phyloP scores from a whole-genome alignment of 1,140 invertebrate species.

The Heterodera schachtii region DNA sequence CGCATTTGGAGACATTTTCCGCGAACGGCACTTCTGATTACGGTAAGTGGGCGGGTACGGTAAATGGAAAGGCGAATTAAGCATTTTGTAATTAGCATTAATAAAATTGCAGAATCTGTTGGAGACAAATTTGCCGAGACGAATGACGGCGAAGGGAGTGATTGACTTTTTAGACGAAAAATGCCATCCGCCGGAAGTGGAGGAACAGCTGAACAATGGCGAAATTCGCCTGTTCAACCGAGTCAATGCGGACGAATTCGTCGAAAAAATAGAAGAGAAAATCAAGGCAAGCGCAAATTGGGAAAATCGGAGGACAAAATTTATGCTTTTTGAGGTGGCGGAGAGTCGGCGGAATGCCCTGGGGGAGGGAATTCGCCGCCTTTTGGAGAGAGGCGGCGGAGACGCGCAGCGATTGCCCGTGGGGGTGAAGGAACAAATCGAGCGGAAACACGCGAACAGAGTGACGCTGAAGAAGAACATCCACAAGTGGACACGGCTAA shows the following conservation, averaged over 20 bases:
- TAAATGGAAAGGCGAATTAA: no score
- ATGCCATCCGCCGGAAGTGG: background rate
- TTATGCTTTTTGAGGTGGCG: background rate
- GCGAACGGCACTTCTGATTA: background rate
- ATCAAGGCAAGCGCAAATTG: background rate
- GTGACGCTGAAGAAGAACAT: background rate
- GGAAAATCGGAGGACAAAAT: no score
- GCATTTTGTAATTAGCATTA: no score
- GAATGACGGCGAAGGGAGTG: background rate
- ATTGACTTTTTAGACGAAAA: background rate
- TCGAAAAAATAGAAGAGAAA: background rate
- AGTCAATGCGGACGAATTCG: background rate
- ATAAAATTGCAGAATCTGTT: background rate
- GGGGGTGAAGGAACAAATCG: background rate
- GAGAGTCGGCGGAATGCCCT: background rate
- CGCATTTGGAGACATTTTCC: background rate
- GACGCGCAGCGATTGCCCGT: background rate
- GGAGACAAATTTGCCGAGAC: background rate
- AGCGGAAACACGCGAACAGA: background rate
- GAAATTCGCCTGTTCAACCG: background rate
- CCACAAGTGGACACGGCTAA: background rate
- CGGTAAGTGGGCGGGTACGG: no score
- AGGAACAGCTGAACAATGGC: background rate
- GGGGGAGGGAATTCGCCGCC: background rate
- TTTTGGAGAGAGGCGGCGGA: background rate